phyloP scores from a whole-genome alignment of 2,113 vertebrate species.

The Equus quagga region DNA sequence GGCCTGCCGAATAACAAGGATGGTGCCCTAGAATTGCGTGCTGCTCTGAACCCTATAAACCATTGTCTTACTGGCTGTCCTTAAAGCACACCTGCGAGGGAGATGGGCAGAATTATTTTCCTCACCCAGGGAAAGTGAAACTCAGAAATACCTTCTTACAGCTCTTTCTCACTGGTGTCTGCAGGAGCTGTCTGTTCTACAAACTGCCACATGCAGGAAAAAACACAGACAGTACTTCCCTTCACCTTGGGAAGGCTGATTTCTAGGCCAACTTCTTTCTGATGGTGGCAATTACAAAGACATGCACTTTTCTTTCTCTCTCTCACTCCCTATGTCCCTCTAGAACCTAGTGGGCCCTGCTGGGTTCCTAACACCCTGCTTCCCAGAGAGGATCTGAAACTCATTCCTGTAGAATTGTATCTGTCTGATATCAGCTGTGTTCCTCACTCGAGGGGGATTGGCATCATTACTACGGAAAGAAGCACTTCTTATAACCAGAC shows the following conservation, averaged over 20 bases:
- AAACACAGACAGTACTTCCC: not conserved
- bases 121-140: not conserved
- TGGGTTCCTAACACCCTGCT: not conserved
- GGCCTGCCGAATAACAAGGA: not conserved
- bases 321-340: too few species aligned
- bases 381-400: not conserved
- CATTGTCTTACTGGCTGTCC: not conserved
- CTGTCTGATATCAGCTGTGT: not conserved
- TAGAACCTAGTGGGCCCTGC: not conserved
- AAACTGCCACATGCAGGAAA: not conserved
- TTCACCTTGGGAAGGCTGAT: not conserved
- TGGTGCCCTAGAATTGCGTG: too few species aligned
- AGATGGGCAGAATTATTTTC: not conserved
- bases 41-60: not conserved
- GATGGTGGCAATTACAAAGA: not conserved
- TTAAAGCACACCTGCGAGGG: too few species aligned
- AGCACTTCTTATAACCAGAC: not conserved
- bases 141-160: not conserved
- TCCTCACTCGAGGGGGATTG: rapidly evolving
- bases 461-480: not conserved
- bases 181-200: not conserved
- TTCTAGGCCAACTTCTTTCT: not conserved
- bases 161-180: too few species aligned
- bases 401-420: not conserved
- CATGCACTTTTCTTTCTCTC: too few species aligned